phyloP scores from a whole-genome alignment of 1,140 invertebrate genomes.

The Agrilus planipennis region DNA sequence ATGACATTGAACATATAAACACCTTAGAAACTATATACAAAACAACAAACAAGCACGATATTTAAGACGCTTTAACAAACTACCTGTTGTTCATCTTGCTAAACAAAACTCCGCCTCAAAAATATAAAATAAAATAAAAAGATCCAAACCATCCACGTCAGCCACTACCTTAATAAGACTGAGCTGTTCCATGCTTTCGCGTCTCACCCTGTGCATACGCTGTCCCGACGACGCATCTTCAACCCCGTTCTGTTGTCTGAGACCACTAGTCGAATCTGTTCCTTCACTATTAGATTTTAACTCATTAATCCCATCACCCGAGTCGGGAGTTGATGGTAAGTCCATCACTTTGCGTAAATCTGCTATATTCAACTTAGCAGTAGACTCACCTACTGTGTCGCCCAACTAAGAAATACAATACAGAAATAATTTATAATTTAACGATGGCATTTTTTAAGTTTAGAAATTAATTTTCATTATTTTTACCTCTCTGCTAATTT shows the following conservation, averaged over 20 bases:
- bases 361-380: slow-evolving; percentile 84
- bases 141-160: no score
- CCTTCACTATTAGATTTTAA: slow-evolving; percentile 22
- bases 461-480: no score
- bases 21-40: not conserved
- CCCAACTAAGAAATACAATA: slow-evolving; percentile 47
- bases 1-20: no score
- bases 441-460: not conserved
- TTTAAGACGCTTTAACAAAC: no score
- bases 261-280: slow-evolving; percentile 12
- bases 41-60: no score
- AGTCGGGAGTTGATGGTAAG: slow-evolving; percentile 42
- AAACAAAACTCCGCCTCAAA: no score
- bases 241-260: slow-evolving; percentile 5
- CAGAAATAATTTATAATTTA: not conserved
- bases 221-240: slow-evolving; percentile 7
- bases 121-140: no score
- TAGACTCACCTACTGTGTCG: slow-evolving; percentile 81
- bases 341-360: slow-evolving; percentile 80
- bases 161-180: slow-evolving; percentile 78
- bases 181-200: slow-evolving; percentile 93
- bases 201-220: slow-evolving; percentile 48
- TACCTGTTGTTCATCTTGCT: no score
- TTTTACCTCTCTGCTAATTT: slow-evolving; percentile 79
- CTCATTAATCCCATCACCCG: slow-evolving; percentile 15